Base-by-base conservation (phyloP, 2,113 vertebrate species). In the Collichthys lucidus region DNA sequence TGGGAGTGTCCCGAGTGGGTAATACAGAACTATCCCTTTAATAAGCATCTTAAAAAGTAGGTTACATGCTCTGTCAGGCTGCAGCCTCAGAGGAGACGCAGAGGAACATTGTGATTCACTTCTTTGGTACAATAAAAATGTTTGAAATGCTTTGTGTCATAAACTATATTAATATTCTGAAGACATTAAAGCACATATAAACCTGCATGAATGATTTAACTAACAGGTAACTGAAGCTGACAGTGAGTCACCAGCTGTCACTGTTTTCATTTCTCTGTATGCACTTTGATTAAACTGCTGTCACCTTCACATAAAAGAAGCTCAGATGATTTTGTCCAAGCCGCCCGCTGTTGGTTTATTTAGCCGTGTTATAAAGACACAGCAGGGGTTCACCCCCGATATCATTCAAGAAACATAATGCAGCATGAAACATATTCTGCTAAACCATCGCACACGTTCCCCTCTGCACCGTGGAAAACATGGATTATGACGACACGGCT, bases 391-490 rank as follows among this genome's bases (percentile, higher is more conserved):
- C 3, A 24, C 57, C 57, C 20, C 53, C 65, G 31, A 59, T 50
- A 14, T 52, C 31, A 74, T 50, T 7, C n/a, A 67, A 17, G 15
- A 49, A 50, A 71, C 31, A 29, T 4, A 60, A 72, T 5, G 56
- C 68, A 69, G 40, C 64, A 69, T 44, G 19, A 70, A 79, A 61
- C 9, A 12, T 20, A 70, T n/a, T 53, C 47, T 5, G 10, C 20
- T 14, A 7, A 68, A 44, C n/a, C 53, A n/a, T 68, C n/a, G 47
- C 53, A 7, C n/a, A 40, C 67, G 75, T 55, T 0, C 35, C 16
- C 49, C 67, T 7, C 52, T 46, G 44, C 0, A 10, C 17, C 31
- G 7, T 15, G 56, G 57, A 57, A 26, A 59, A 66, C 50, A 31
- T 3, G 24, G 70, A 52, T 67, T 31, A 55, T 2, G n/a, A 53